Percentiles rank a stretch among this genome's conserved stretches.
phyloP scores from a whole-genome alignment of 2,113 vertebrate genomes.

The Lonchura striata region DNA sequence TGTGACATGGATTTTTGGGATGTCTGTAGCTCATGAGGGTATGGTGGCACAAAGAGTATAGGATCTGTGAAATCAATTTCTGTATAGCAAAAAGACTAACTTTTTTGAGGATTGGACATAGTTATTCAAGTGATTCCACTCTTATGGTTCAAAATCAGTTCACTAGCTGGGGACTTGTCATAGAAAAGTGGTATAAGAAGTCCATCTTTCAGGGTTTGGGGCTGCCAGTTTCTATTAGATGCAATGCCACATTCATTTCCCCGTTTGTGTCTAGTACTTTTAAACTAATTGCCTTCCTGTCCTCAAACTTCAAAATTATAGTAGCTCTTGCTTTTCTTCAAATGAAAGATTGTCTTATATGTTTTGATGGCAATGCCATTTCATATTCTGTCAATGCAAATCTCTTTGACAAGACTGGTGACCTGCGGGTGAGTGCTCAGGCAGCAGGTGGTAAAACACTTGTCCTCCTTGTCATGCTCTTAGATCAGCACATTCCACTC shows the following conservation, averaged over 20 bases:
- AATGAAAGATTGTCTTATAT: neutral
- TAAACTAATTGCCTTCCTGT: conserved; percentile 19
- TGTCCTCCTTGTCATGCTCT: neutral
- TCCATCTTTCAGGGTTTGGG: neutral
- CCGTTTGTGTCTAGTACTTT: neutral
- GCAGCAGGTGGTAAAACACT: conserved; percentile 34
- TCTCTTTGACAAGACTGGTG: conserved; percentile 30
- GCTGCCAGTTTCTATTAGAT: neutral
- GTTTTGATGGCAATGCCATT: conserved; percentile 41
- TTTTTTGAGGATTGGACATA: neutral
- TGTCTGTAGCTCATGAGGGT: neutral
- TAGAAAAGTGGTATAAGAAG: neutral
- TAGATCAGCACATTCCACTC: neutral
- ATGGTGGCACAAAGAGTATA: neutral
- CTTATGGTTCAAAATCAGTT: neutral
- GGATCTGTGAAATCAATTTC: neutral
- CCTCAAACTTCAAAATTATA: neutral
- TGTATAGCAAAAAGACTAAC: neutral
- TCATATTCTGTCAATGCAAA: neutral
- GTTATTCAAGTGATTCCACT: neutral
- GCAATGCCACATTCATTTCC: neutral
- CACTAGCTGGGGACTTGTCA: neutral
- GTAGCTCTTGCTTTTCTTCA: conserved; percentile 11
- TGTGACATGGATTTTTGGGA: neutral
- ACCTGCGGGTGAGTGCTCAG: neutral